Base-by-base conservation (phyloP, 2,797 vertebrate species). In the Tachyglossus aculeatus region DNA sequence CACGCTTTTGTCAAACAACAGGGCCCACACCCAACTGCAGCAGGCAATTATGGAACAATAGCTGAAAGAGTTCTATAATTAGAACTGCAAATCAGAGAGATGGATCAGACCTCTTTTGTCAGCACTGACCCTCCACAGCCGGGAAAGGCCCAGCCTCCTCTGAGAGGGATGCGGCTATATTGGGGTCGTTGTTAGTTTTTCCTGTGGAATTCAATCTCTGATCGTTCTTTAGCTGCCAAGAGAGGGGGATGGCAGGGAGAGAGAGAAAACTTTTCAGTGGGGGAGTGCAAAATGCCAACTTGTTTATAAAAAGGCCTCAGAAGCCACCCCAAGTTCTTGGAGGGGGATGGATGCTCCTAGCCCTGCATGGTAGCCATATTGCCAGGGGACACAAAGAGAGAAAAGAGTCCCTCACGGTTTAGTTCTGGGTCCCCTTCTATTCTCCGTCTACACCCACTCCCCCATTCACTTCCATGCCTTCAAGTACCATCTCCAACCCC, bases 51-150 rank as follows among this genome's bases (percentile, higher is more conserved):
- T 62, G 48, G 80, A 91, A 91, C 80, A 81, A 86, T 83, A 6
- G 51, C 81, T 89, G 85, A 91, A 64, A 82, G 67, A 69, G 80
- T 90, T 86, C 88, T 87, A 90, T 89, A 91, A 91, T 91, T 91
- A 92, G 88, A 87, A 79, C 51, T 61, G 84, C 77, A 80, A 86
- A 80, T 71, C 83, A 86, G 78, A 55, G 16, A 50, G 55, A 82
- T 62, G 71, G 80, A 90, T 87, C 81, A 88, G 73, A 82, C 54
- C 15, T 77, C 78, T 71, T 91, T 91, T 89, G 86, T 91, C 84
- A 82, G 67, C 34, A 67, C 58, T 81, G 85, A 79, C 71, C 78
- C 24, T 11, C 41, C 37, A 52, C 40, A 7, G 10, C 27, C 59
- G 50, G 58, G 78, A 86, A 84, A 80, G 37, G 71, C 51, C 71